Percentiles rank a stretch among this genome's conserved stretches.
phyloP scores from a whole-genome alignment of 2,888 invertebrate genomes.

The Drosophila yooni region DNA sequence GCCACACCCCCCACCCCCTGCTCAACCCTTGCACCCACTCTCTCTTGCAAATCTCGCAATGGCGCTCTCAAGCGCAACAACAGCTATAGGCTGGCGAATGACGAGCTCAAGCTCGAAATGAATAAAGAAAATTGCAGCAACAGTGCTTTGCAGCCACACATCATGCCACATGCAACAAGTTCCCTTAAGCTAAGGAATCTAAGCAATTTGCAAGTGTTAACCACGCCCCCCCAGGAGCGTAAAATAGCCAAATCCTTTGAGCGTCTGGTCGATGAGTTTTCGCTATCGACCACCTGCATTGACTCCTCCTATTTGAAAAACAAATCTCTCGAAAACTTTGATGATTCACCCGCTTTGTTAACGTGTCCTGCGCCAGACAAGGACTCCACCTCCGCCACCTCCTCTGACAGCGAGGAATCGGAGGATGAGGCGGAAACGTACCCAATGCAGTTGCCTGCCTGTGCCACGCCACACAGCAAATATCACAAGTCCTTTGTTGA shows the following conservation, averaged over 20 bases:
- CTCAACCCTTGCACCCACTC: neutral
- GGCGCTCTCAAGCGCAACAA: constrained; percentile 90
- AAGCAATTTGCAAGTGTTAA: constrained; percentile 33
- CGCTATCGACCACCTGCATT: constrained; percentile 82
- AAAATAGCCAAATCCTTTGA: constrained; percentile 87
- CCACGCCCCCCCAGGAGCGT: constrained; percentile 84
- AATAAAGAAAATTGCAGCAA: constrained; percentile 77
- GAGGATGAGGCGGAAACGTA: constrained; percentile 81
- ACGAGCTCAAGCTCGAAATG: constrained; percentile 86
- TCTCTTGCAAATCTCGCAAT: constrained; percentile 53
- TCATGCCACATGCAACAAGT: constrained; percentile 70
- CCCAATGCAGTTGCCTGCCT: constrained; percentile 86
- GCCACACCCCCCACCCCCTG: neutral
- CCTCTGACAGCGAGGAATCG: constrained; percentile 15
- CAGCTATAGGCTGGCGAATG: constrained; percentile 93
- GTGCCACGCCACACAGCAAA: constrained; percentile 55
- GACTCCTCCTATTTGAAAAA: constrained; percentile 84
- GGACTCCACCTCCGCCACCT: constrained; percentile 17
- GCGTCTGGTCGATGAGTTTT: constrained; percentile 84
- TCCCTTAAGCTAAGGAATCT: constrained; percentile 64
- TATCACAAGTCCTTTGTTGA: constrained; percentile 84
- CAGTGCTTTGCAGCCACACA: constrained; percentile 70
- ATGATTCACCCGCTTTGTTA: constrained; percentile 79
- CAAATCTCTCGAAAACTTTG: constrained; percentile 84
- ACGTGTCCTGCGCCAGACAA: constrained; percentile 37